Base-by-base conservation (phyloP, 2,888 invertebrate species). In the Scaptomyza polygonia region DNA sequence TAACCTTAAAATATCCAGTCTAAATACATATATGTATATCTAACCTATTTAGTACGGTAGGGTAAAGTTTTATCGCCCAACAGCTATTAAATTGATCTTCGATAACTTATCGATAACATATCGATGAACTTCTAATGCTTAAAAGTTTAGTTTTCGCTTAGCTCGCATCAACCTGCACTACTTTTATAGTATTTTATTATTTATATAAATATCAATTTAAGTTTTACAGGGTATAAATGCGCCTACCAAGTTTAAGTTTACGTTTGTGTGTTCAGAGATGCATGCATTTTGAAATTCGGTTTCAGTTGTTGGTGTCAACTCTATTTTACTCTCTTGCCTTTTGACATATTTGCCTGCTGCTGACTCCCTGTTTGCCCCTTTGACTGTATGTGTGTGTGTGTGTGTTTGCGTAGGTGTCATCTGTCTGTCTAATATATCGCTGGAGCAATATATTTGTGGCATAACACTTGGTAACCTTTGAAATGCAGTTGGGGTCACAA, bases 391-490 rank as follows among this genome's bases (percentile, higher is more conserved):
- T 49, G 32, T 40, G 12, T 18, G 11, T 40, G 40, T 36, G 34
- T 34, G 44, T 48, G 45, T 12, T 11, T 47, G 42, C 44, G 49
- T 51, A 25, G 32, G 25, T 69, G 14, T 55, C 76, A 65, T 65
- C 70, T 69, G 66, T 77, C 77, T 72, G 67, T 73, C 72, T 77
- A 76, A 75, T 72, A 78, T 75, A 74, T 81, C 48, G 69, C 54
- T 44, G 42, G 42, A n/a, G 47, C 47, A 66, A 73, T 63, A 59
- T 65, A 62, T 65, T 55, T 63, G 71, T 32, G 49, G 47, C 58
- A 66, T 64, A 29, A 51, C n/a, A 51, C 21, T 42, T 53, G 11
- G 36, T 21, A 57, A 40, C 29, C 18, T 18, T 12, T 3, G 6
- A 6, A 21, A 4, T 45, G 0, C 12, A 29, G 11, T 29, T 16